Conservation (phyloP, 2,888 invertebrate species). For the Chymomyza fuscimana region DNA sequence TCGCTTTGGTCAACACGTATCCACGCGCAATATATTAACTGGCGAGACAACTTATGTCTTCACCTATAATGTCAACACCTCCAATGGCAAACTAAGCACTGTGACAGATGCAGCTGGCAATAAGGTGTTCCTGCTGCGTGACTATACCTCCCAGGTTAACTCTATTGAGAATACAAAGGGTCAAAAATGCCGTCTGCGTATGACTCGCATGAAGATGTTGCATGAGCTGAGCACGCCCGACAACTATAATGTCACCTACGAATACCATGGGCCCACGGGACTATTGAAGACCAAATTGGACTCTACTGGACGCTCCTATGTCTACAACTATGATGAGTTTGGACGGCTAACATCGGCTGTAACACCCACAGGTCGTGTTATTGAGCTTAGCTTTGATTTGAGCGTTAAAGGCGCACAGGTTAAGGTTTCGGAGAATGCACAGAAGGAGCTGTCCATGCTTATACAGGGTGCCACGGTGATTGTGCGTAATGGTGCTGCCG, state of each 20-base stretch:
- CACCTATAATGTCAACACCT: conserved; percentile 97
- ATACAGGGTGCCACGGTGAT: conserved; percentile 93
- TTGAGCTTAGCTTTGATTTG: conserved; percentile 92
- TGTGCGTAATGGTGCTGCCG: conserved; percentile 90
- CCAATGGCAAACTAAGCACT: conserved; percentile 95
- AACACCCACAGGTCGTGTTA: conserved; percentile 96
- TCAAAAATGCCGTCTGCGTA: conserved; percentile 92
- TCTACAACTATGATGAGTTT: conserved; percentile 97
- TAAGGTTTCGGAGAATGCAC: conserved; percentile 89
- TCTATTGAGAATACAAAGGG: conserved; percentile 97
- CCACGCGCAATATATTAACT: conserved; percentile 96
- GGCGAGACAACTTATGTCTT: conserved; percentile 96
- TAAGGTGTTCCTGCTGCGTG: conserved; percentile 90
- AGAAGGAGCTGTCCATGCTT: conserved; percentile 90
- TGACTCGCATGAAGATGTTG: conserved; percentile 95
- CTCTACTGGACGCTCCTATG: conserved; percentile 93
- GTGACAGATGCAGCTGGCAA: conserved; percentile 96
- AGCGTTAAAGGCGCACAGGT: conserved; percentile 94
- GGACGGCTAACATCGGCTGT: conserved; percentile 94
- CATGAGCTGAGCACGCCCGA: conserved; percentile 95
- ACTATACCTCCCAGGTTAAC: conserved; percentile 93
- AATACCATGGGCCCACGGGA: conserved; percentile 94
- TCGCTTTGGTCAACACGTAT: conserved; percentile 95
- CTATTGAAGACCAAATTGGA: conserved; percentile 93
- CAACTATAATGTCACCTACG: conserved; percentile 95